Conservation (phyloP, 2,113 vertebrate genomes). For the Azemiops feae region DNA sequence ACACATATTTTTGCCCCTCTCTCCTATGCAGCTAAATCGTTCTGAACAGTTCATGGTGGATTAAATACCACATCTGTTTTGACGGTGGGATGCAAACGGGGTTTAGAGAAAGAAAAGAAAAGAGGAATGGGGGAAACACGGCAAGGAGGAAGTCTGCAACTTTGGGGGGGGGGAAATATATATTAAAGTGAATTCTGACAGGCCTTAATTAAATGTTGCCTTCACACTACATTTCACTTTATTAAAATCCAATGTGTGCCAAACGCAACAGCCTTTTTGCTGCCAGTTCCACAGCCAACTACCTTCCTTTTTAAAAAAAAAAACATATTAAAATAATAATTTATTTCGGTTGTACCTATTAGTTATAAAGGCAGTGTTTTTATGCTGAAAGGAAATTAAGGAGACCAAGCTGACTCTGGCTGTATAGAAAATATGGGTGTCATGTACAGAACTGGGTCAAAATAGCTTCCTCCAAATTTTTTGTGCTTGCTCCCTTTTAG, state of each 20-base stretch:
- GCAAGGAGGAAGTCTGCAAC: neutral
- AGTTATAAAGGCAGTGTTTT: neutral
- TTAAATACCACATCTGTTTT: neutral
- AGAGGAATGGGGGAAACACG: neutral
- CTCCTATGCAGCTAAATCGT: rapidly evolving
- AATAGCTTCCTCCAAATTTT: neutral
- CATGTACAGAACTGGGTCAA: no score
- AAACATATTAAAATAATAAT: rapidly evolving
- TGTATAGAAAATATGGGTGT: neutral
- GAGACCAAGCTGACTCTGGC: neutral
- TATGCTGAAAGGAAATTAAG: rapidly evolving
- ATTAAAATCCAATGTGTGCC: neutral
- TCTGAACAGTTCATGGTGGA: rapidly evolving
- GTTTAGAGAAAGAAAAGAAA: neutral
- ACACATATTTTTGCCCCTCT: neutral
- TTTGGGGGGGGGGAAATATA: neutral
- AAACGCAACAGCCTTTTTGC: neutral
- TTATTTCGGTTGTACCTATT: rapidly evolving
- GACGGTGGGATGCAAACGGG: neutral
- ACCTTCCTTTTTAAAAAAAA: neutral
- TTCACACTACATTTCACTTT: rapidly evolving
- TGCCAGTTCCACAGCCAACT: rapidly evolving
- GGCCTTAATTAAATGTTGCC: neutral
- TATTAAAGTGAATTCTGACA: neutral
- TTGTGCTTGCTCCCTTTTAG: no score